Conservation (phyloP, 2,113 vertebrate species). For the Alligator sinensis region DNA sequence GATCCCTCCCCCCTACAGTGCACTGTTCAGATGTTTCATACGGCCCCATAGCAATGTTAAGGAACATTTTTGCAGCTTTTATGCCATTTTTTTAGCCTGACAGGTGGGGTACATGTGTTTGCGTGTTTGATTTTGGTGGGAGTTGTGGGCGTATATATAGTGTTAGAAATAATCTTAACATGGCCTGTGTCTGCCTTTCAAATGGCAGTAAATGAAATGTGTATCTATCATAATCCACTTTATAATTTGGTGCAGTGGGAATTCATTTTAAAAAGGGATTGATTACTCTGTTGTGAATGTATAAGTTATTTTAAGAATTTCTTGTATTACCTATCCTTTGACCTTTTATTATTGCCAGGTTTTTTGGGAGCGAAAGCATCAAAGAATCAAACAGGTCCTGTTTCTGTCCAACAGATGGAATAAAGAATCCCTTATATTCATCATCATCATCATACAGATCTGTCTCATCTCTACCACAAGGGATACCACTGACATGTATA, state of each 20-base stretch:
- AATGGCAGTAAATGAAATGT: background rate
- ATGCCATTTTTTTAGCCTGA: no score
- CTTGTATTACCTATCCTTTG: background rate
- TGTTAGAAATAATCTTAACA: no score
- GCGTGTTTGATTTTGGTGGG: no score
- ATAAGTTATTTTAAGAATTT: background rate
- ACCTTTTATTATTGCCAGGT: background rate
- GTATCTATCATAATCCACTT: background rate
- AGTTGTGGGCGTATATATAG: no score
- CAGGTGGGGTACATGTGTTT: no score
- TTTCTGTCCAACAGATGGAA: rapidly evolving
- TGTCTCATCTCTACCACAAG: background rate
- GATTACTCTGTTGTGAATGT: background rate
- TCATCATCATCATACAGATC: background rate
- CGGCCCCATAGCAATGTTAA: no score
- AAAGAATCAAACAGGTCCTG: background rate
- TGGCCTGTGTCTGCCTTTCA: no score
- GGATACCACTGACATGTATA: background rate
- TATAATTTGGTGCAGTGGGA: background rate
- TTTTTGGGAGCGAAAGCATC: background rate
- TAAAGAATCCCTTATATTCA: background rate
- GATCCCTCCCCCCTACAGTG: no score
- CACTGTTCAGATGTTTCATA: no score
- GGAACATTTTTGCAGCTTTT: no score
- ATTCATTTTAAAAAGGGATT: background rate